phyloP scores from a whole-genome alignment of 2,888 invertebrate species.

The Polydrusus tereticollis region DNA sequence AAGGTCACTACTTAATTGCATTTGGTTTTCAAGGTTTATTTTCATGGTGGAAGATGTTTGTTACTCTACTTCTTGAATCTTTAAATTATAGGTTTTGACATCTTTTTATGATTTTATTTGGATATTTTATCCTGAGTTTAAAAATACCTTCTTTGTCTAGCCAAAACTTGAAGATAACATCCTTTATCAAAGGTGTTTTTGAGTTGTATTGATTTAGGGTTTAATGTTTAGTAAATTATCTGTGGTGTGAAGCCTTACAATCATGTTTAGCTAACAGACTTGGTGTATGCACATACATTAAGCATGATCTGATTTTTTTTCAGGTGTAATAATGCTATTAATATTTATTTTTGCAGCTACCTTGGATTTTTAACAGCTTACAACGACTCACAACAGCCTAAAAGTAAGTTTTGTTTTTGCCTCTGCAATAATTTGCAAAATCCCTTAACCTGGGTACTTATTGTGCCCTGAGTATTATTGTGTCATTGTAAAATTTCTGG shows the following conservation, averaged over 20 bases:
- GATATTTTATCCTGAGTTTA: not conserved
- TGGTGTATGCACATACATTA: slow-evolving; percentile 5
- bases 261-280: not conserved
- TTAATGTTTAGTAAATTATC: slow-evolving; percentile 31
- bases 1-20: slow-evolving; percentile 20
- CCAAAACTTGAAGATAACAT: slow-evolving; percentile 27
- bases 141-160: slow-evolving; percentile 28
- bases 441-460: too few species aligned
- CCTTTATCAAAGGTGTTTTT: slow-evolving; percentile 21
- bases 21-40: slow-evolving; percentile 36
- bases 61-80: not conserved
- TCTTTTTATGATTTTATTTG: not conserved
- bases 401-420: slow-evolving; percentile 45
- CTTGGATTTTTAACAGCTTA: slow-evolving; percentile 40
- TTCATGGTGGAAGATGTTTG: not conserved
- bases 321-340: slow-evolving; percentile 37
- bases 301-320: slow-evolving; percentile 41
- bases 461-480: too few species aligned
- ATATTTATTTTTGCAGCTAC: slow-evolving; percentile 48
- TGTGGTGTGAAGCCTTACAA: slow-evolving; percentile 42
- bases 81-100: slow-evolving; percentile 2
- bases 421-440: not conserved
- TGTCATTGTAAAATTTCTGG: not conserved
- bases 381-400: slow-evolving; percentile 35
- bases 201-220: slow-evolving; percentile 44